phyloP scores from a whole-genome alignment of 2,797 vertebrate species.

The Emydoidea blandingii region DNA sequence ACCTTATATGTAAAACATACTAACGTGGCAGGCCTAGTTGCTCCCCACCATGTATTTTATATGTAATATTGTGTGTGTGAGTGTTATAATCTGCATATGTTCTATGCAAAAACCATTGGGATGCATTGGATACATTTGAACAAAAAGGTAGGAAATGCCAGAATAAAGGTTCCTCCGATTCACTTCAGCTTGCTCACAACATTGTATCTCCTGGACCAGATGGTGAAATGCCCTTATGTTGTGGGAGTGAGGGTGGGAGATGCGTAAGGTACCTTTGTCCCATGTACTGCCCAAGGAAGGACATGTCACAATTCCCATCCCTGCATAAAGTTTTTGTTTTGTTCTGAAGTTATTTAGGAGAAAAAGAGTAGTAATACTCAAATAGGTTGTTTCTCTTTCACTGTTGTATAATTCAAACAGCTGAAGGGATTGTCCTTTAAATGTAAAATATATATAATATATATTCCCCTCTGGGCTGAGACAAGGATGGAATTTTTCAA shows the following conservation, averaged over 20 bases:
- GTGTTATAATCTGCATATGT: not conserved
- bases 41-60: not conserved
- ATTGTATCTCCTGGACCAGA: not conserved
- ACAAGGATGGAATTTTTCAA: not conserved
- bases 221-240: not conserved
- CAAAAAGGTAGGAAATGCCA: not conserved
- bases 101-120: not conserved
- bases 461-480: not conserved
- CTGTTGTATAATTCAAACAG: not conserved
- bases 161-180: not conserved
- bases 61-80: not conserved
- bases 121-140: not conserved
- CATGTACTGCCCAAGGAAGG: fast-evolving
- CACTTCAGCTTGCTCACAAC: not conserved
- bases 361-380: not conserved
- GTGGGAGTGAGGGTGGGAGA: fast-evolving
- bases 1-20: not conserved
- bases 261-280: not conserved
- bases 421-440: not conserved
- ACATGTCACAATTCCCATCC: not conserved
- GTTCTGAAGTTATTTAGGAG: not conserved
- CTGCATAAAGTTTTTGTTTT: not conserved
- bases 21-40: not conserved
- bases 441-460: fast-evolving
- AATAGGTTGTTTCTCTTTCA: not conserved